phyloP scores from a whole-genome alignment of 2,888 invertebrate genomes.

The Coenonympha arcania region DNA sequence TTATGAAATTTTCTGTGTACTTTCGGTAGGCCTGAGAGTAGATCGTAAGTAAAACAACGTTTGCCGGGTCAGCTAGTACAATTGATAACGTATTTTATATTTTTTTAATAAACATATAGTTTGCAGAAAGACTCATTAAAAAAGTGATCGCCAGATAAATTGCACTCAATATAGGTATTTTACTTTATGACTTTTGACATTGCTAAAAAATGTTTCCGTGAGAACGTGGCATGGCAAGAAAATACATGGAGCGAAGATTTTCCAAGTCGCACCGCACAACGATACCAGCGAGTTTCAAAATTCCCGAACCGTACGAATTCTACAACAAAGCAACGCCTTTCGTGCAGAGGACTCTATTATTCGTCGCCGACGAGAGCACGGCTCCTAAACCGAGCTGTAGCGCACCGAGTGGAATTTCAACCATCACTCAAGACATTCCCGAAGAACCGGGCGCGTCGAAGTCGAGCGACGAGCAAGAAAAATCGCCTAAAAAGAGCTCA shows the following conservation, averaged over 20 bases:
- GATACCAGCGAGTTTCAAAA: slow-evolving; percentile 65
- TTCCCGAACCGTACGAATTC: slow-evolving; percentile 65
- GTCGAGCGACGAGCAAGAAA: slow-evolving; percentile 60
- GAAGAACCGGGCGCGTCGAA: slow-evolving; percentile 54
- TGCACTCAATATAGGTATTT: background rate
- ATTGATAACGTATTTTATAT: too few relatives aligned
- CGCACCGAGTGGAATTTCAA: slow-evolving; percentile 33
- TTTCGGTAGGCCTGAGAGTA: too few relatives aligned
- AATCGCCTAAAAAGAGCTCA: slow-evolving; percentile 68
- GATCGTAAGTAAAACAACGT: too few relatives aligned
- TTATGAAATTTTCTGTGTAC: too few relatives aligned
- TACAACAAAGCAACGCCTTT: slow-evolving; percentile 71
- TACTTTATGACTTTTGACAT: background rate
- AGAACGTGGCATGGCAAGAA: slow-evolving; percentile 61
- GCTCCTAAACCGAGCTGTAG: slow-evolving; percentile 53
- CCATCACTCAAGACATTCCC: slow-evolving; percentile 34
- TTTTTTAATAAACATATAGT: too few relatives aligned
- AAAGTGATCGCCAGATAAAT: background rate
- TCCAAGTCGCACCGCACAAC: slow-evolving; percentile 65
- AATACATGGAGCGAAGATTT: slow-evolving; percentile 72
- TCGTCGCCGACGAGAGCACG: slow-evolving; percentile 65
- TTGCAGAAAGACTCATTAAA: too few relatives aligned
- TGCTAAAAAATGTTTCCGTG: background rate
- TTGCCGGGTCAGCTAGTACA: background rate
- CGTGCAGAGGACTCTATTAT: slow-evolving; percentile 65